Base-by-base conservation (phyloP, 2,888 invertebrate genomes). In the Pollenia griseotomentosa region DNA sequence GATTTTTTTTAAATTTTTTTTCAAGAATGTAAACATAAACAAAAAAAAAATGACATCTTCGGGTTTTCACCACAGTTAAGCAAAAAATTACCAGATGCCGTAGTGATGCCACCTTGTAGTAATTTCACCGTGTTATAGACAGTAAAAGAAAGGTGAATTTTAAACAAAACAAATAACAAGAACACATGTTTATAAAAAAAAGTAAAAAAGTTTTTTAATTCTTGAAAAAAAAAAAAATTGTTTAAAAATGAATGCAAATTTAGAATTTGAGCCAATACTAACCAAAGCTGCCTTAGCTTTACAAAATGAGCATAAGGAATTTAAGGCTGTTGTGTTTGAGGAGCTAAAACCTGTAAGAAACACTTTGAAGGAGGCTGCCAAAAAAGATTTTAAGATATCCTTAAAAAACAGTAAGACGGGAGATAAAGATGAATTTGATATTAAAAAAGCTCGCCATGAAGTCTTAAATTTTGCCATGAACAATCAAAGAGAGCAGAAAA, bases 391-490 rank as follows among this genome's bases (percentile, higher is more conserved):
- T 1, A 75, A 70, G 9, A 40, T 63, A 14, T 10, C 63, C 2
- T 23, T 46, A 5, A 42, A 70, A 11, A 51, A 78, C 33, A 0
- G 2, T 23, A 65, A 59, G 40, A 51, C 70, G 44, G 87, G 78
- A n/a, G 88, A 90, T 5, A 88, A 88, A 16, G 82, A 89, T 2
- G 95, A 96, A 90, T 94, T 96, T 87, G 96, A 97, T 89, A 95
- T 98, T 90, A 97, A 97, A 89, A 95, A 94, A 90, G 96, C 96
- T 1, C 95, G 97, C 74, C 96, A 96, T 92, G 98, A 98, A 92
- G 95, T 98, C 6, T 95, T 97, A 9, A 97, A 96, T 91, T 97
- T 98, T 93, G 97, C 97, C 48, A 96, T 97, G 94, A 95, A 95
- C 42, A 92, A 92, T 80, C 97, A 97, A 75, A 95, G 97, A 79